These are phyloP conservation scores for Callopanchax toddi DNA, from an alignment of 2,113 vertebrate genomes.

Conservation along the genomic window DNA sequence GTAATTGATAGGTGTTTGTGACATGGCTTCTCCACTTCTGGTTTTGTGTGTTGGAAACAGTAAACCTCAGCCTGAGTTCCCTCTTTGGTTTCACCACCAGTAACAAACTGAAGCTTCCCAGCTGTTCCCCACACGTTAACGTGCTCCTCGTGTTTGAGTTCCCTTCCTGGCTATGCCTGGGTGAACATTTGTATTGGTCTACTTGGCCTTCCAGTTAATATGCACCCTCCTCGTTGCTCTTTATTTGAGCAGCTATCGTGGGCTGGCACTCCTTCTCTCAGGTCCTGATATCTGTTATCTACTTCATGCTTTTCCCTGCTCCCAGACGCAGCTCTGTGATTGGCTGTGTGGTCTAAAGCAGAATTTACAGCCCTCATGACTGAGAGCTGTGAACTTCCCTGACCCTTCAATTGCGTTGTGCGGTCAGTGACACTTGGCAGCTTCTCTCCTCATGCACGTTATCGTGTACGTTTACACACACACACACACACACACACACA, in stretches of 20 bases:
- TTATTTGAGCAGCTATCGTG: constrained; percentile 37
- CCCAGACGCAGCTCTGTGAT: constrained; percentile 33
- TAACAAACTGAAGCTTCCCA: constrained; percentile 54
- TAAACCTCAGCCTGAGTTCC: constrained; percentile 35
- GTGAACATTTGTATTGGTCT: not conserved
- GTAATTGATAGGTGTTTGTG: constrained; percentile 43
- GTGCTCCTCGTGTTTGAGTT: too few species aligned
- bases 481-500: constrained; percentile 23
- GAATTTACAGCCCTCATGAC: constrained; percentile 60
- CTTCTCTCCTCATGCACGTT: constrained; percentile 50
- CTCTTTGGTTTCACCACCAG: constrained; percentile 58
- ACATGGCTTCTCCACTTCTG: constrained; percentile 56
- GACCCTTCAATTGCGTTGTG: constrained; percentile 74
- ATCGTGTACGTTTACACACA: constrained; percentile 28
- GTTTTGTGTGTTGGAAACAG: constrained; percentile 51
- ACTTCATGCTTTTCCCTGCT: constrained; percentile 44
- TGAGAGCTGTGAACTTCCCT: constrained; percentile 72
- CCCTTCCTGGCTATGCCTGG: not conserved
- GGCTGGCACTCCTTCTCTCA: constrained; percentile 24
- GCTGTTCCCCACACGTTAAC: constrained; percentile 32
- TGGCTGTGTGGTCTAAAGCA: constrained; percentile 41
- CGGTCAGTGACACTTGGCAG: constrained; percentile 74
- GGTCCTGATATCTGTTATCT: constrained; percentile 50
- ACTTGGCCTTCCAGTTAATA: constrained; percentile 25
- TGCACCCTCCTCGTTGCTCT: constrained; percentile 7